phyloP scores from a whole-genome alignment of 2,113 vertebrate genomes.

The Thamnaconus septentrionalis region DNA sequence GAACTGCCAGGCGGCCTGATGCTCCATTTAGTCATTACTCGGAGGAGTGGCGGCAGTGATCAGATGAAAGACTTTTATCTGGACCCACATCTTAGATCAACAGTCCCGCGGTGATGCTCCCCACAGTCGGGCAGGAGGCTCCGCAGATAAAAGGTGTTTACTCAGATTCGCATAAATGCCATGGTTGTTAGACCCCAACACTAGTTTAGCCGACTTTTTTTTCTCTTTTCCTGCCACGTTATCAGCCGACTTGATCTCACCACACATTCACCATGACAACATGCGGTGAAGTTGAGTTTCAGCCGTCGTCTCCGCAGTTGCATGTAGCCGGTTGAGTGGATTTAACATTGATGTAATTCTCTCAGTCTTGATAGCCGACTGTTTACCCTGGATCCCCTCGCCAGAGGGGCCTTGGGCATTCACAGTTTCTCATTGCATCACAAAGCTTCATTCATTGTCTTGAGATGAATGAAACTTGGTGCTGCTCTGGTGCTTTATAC shows the following conservation, averaged over 20 bases:
- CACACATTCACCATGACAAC: constrained; percentile 38
- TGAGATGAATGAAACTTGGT: too few relatives aligned
- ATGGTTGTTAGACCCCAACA: constrained; percentile 61
- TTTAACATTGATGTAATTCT: too few relatives aligned
- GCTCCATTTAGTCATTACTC: neutral
- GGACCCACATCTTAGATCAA: constrained; percentile 66
- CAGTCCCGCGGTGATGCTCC: constrained; percentile 53
- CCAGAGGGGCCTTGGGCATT: too few relatives aligned
- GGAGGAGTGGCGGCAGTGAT: constrained; percentile 1
- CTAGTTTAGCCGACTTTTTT: constrained; percentile 40
- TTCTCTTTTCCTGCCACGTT: constrained; percentile 39
- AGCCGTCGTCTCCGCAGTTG: neutral
- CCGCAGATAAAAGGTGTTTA: constrained; percentile 68
- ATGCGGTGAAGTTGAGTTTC: constrained; percentile 3
- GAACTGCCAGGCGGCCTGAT: neutral
- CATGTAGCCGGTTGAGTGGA: neutral
- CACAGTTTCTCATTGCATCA: too few relatives aligned
- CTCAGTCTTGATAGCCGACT: too few relatives aligned
- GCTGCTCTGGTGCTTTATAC: too few relatives aligned
- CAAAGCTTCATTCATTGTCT: too few relatives aligned
- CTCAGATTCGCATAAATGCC: constrained; percentile 72
- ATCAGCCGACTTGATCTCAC: constrained; percentile 46
- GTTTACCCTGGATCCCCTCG: too few relatives aligned
- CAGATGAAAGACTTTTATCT: constrained; percentile 52
- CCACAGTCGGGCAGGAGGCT: constrained; percentile 48